phyloP scores from a whole-genome alignment of 1,140 invertebrate genomes.

The Hydropsyche tenuis region DNA sequence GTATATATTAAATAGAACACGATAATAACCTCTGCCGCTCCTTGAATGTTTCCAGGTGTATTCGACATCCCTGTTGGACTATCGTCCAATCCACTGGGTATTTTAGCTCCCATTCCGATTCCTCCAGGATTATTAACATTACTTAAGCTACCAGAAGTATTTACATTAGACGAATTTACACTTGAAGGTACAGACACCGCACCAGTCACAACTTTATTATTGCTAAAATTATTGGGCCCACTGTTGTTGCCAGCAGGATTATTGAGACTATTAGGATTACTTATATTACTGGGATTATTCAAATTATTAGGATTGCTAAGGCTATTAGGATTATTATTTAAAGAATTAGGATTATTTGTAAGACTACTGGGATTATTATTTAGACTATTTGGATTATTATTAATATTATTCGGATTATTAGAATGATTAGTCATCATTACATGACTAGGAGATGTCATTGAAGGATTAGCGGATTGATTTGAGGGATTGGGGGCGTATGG shows the following conservation, averaged over 20 bases:
- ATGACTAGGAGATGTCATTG: conserved; percentile 45
- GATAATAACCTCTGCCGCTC: conserved; percentile 35
- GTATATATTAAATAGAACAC: background rate
- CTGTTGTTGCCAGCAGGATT: conserved; percentile 23
- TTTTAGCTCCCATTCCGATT: conserved; percentile 36
- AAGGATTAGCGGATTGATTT: conserved; percentile 51
- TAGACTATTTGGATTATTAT: conserved; percentile 34
- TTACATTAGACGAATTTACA: conserved; percentile 36
- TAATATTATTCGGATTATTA: conserved; percentile 6
- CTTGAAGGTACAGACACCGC: conserved; percentile 26
- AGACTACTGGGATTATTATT: conserved; percentile 32
- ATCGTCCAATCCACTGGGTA: conserved; percentile 43
- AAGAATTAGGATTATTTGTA: conserved; percentile 27
- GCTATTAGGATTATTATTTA: conserved; percentile 38
- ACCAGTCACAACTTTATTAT: conserved; percentile 19
- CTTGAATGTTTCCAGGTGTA: conserved; percentile 33
- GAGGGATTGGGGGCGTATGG: conserved; percentile 59
- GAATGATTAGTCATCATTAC: conserved; percentile 24
- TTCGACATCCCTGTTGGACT: conserved; percentile 41
- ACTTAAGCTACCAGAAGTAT: conserved; percentile 32
- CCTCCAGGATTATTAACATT: conserved; percentile 37
- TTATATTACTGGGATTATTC: conserved; percentile 38
- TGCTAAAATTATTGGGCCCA: conserved; percentile 32
- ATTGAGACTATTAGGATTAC: conserved; percentile 32
- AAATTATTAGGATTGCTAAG: conserved; percentile 32